Evolutionary conservation across 2,888 invertebrate genomes (phyloP), one percentile per base, ranked within the genome.

Genomic region (Dasysyrphus tricinctus): DNA sequence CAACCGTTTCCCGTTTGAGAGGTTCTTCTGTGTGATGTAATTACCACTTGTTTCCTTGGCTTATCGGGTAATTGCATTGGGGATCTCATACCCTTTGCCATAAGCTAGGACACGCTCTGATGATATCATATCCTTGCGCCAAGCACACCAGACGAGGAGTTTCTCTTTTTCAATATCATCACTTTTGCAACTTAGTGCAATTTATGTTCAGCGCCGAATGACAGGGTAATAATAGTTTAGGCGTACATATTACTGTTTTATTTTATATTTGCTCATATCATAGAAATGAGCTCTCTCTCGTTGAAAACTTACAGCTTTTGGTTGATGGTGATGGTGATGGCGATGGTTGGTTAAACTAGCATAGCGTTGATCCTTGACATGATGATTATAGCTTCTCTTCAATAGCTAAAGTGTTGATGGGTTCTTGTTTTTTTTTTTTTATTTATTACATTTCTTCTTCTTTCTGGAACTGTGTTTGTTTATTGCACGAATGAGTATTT

Each of bases 221-320:
- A 86, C 86, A 86, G 86, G 82, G 81, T 82, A 86, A 86, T 86
- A 82, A 86, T 86, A 86, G 86, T 86, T 79, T 75, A 86, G 86
- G 67, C 82, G 39, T 69, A 24, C 2, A 24, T 24, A 75, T 78
- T 78, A 49, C 73, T 69, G 70, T 65, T 65, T 65, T 65, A 47
- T 65, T 67, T 70, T 57, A 65, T 76, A 73, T 75, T 76, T 80
- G 80, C 57, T 56, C 70, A 72, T 54, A 39, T 69, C 69, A 29
- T n/a, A 37, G 32, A 32, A 67, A 16, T 16, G 16, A 37, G 2
- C 3, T 29, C 24, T 29, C 24, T 24, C 14, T 57, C 61, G 61
- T 81, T 78, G 63, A 79, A 61, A 78, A 75, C 75, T 86, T 78
- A 72, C 78, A 70, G 72, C 63, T 63, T 67, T 67, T 76, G 57